Conservation (phyloP, 2,797 vertebrate genomes). For the Sebastes itinus region DNA sequence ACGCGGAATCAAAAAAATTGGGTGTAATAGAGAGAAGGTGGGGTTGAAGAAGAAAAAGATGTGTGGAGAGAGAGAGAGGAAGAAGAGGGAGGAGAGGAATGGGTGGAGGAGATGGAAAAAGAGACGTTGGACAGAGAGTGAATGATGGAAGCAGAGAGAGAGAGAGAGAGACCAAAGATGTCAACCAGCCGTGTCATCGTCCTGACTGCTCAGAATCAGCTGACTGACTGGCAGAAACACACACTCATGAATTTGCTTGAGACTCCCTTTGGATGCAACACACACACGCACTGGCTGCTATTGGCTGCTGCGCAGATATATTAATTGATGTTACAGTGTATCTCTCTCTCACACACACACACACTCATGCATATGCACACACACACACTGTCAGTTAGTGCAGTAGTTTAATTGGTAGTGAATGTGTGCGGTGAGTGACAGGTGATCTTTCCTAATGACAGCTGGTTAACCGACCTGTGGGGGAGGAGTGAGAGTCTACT, state of each 20-base stretch:
- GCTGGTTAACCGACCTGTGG: conserved; percentile 15
- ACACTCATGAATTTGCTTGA: neutral
- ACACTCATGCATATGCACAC: neutral
- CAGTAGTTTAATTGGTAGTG: conserved; percentile 26
- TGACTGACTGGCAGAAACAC: neutral
- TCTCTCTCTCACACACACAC: neutral
- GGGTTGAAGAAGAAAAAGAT: neutral
- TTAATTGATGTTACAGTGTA: conserved; percentile 1
- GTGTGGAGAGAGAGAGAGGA: neutral
- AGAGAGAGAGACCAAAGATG: neutral
- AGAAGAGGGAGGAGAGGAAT: neutral
- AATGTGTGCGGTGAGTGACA: conserved; percentile 41
- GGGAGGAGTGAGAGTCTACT: neutral
- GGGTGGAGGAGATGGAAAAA: neutral
- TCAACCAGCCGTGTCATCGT: neutral
- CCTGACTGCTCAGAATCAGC: conserved; percentile 1
- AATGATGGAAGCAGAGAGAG: neutral
- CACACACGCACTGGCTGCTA: neutral
- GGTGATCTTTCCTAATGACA: conserved; percentile 45
- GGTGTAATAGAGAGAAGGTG: neutral
- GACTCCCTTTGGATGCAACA: neutral
- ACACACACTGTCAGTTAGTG: conserved; percentile 7
- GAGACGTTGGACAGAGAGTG: neutral
- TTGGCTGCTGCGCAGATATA: neutral
- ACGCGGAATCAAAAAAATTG: neutral